A percentile compares a stretch with the other conserved stretches of the same genome.
Conservation (phyloP, 2,888 invertebrate genomes). For the Eupsilia transversa region DNA sequence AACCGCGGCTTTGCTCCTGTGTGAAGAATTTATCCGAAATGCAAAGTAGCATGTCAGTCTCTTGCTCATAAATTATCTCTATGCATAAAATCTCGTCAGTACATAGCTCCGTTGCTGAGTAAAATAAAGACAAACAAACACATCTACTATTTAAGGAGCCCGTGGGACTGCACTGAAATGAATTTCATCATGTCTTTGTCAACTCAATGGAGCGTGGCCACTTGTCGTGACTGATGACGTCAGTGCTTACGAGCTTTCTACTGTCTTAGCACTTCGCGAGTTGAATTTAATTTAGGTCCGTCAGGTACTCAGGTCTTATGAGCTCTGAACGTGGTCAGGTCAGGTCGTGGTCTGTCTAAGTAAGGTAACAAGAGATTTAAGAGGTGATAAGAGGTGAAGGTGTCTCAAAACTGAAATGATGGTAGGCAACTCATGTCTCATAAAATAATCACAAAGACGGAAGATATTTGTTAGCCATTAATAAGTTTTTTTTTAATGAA, state of each 20-base stretch:
- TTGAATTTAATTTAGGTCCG: slow-evolving; percentile 67
- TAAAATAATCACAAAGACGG: neutral
- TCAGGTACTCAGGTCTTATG: slow-evolving; percentile 35
- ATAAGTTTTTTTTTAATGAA: neutral
- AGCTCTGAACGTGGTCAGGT: slow-evolving; percentile 14
- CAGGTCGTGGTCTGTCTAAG: too few species aligned
- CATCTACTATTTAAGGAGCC: slow-evolving; percentile 54
- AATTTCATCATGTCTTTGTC: slow-evolving; percentile 66
- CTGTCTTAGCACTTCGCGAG: slow-evolving; percentile 30
- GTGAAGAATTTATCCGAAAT: too few species aligned
- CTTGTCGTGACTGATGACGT: slow-evolving; percentile 70
- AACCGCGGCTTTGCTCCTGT: too few species aligned
- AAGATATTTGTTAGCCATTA: neutral
- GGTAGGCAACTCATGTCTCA: neutral
- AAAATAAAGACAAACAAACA: neutral
- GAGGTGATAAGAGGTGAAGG: too few species aligned
- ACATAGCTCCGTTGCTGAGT: neutral
- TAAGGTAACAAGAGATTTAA: neutral
- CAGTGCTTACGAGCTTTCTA: slow-evolving; percentile 37
- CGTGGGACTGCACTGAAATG: slow-evolving; percentile 62
- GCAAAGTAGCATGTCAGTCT: too few species aligned
- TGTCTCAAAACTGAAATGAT: neutral
- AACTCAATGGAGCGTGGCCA: slow-evolving; percentile 61
- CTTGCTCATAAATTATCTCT: neutral
- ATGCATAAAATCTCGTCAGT: neutral